Conservation (phyloP, 2,797 vertebrate species). For the Anguilla marmorata region DNA sequence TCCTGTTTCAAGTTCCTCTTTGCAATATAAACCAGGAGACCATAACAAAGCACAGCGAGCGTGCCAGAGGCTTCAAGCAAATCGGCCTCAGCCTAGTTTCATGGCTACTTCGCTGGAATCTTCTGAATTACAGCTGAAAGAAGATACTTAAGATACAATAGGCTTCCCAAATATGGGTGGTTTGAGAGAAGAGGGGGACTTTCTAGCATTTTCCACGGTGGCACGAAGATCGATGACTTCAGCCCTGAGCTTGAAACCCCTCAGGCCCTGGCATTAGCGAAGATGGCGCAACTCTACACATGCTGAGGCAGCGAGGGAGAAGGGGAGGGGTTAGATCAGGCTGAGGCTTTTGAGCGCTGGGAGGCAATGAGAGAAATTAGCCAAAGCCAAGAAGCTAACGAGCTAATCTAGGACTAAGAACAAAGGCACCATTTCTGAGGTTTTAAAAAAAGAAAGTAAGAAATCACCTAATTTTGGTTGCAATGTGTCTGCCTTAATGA, state of each 20-base stretch:
- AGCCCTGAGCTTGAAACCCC: not conserved
- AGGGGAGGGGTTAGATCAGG: not conserved
- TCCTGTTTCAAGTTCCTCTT: constrained; percentile 49
- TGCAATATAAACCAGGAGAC: constrained; percentile 28
- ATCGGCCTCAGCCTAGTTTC: not conserved
- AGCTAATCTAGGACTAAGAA: not conserved
- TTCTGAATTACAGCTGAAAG: not conserved
- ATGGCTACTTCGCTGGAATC: not conserved
- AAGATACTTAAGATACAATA: not conserved
- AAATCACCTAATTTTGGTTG: not conserved
- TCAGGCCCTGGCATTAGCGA: not conserved
- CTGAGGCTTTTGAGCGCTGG: not conserved
- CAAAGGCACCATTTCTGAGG: not conserved
- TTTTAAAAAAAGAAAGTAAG: not conserved
- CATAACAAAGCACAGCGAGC: not conserved
- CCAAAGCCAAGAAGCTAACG: not conserved
- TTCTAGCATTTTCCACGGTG: not conserved
- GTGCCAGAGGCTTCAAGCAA: not conserved
- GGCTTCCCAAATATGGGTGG: not conserved
- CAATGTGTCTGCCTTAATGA: not conserved
- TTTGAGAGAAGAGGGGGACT: not conserved
- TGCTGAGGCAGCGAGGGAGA: not conserved
- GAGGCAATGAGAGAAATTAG: not conserved
- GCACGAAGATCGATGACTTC: not conserved
- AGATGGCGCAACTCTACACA: not conserved